Conservation (phyloP, 2,888 invertebrate genomes). For the Lepetodrilus schrolli region DNA sequence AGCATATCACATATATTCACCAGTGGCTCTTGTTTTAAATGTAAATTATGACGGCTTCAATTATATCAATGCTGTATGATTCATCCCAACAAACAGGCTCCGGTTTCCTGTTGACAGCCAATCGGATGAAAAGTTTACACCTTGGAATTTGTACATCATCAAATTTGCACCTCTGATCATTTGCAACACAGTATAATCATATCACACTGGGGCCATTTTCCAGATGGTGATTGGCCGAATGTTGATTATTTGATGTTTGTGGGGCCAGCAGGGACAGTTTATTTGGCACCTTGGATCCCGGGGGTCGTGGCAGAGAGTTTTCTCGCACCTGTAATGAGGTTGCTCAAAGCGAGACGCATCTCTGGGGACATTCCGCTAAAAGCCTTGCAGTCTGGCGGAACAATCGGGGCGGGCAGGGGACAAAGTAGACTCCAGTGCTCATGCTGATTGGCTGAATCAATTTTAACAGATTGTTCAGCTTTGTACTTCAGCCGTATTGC, state of each 20-base stretch:
- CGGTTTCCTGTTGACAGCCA: background rate
- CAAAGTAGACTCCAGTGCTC: constrained; percentile 17
- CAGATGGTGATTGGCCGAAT: constrained; percentile 16
- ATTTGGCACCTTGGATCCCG: constrained; percentile 28
- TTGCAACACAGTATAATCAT: constrained; percentile 30
- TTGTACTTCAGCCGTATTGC: constrained; percentile 21
- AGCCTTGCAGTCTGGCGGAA: constrained; percentile 13
- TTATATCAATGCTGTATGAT: constrained; percentile 21
- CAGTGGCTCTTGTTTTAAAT: background rate
- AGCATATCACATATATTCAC: too few species aligned
- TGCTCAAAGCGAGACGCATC: constrained; percentile 13
- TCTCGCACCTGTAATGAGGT: constrained; percentile 12
- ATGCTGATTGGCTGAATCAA: constrained; percentile 4
- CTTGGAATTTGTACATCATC: constrained; percentile 30
- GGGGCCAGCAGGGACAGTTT: constrained; percentile 25
- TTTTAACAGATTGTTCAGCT: constrained; percentile 22
- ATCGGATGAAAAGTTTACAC: constrained; percentile 33
- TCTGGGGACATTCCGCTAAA: constrained; percentile 2
- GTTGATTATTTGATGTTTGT: constrained; percentile 29
- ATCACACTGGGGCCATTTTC: constrained; percentile 26
- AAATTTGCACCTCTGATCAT: constrained; percentile 30
- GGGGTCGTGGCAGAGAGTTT: background rate
- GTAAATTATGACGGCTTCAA: constrained; percentile 14
- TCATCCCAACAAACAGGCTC: constrained; percentile 24
- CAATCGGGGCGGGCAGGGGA: background rate